Evolutionary conservation across 2,797 vertebrate species (phyloP).

Genomic region (Amniataba percoides): DNA sequence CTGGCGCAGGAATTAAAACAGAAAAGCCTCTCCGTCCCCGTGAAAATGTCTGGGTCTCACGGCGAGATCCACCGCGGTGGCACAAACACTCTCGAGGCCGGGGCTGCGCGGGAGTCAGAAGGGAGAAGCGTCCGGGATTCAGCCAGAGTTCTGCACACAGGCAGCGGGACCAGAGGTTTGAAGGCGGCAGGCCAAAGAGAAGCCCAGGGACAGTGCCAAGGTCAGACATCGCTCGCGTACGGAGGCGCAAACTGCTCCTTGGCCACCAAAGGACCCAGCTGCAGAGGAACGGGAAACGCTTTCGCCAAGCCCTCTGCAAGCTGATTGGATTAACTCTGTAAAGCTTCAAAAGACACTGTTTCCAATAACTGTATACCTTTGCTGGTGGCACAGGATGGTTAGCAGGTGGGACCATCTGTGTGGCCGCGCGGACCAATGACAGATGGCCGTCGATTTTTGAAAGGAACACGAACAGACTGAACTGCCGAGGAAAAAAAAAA

Average conservation of each 20-base stretch:
- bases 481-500: conserved; percentile 63
- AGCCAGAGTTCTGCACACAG: conserved; percentile 63
- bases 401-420: conserved; percentile 70
- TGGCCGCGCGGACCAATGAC: conserved; percentile 78
- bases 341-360: conserved; percentile 75
- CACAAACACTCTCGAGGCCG: conserved; percentile 71
- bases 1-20: conserved; percentile 71
- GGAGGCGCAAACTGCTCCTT: conserved; percentile 68
- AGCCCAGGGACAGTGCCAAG: conserved; percentile 72
- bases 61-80: conserved; percentile 47
- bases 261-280: conserved; percentile 70
- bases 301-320: conserved; percentile 75
- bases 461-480: conserved; percentile 71
- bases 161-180: conserved; percentile 57
- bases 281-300: conserved; percentile 73
- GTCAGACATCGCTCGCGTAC: conserved; percentile 62
- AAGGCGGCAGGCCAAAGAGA: conserved; percentile 76
- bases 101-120: conserved; percentile 55
- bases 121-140: conserved; percentile 50
- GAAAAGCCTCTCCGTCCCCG: conserved; percentile 74
- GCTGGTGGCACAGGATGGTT: conserved; percentile 65
- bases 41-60: conserved; percentile 70
- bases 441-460: conserved; percentile 65
- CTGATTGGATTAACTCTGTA: conserved; percentile 84
- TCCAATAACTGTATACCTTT: conserved; percentile 73